Base-by-base conservation (phyloP, 1,140 invertebrate species). In the Drosophila oshimai region DNA sequence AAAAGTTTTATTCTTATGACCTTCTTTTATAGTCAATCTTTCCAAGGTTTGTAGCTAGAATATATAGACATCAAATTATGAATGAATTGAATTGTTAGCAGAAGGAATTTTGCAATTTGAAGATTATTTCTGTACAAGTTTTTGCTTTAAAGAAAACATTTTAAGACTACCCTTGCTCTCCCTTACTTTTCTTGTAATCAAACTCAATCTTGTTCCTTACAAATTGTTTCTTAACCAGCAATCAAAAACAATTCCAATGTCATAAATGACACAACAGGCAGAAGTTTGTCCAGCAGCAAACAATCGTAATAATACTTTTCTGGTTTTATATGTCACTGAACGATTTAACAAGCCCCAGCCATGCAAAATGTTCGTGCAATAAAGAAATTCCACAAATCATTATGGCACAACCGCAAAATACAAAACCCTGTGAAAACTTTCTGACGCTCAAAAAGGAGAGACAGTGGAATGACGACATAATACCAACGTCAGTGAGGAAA, bases 371-470 rank as follows among this genome's bases (percentile, higher is more conserved):
- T 75, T 62, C 22, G 26, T 47, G 22, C 41, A 80, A 73, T 76
- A 75, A 76, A 64, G 57, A 84, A 86, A 86, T 84, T 84, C 72
- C 67, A 65, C 80, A 84, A 84, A 86, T 84, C 79, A 86, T 84
- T 79, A 68, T 49, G 46, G 51, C 57, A 79, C 58, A 67, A 64
- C 71, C 79, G 34, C 75, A 86, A 61, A 57, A 69, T 37, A 79
- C 50, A 74, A 79, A 71, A 73, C 55, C 70, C 53, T 39, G 28
- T 53, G 58, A 41, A 79, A 79, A 75, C 37, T 80, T 81, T 68
- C 44, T 50, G 78, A 49, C 55, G 37, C 42, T 70, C 50, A 20
- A 45, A 17, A 4, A 51, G 9, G 10, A 37, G 33, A 20, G 26
- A 54, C 17, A 57, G 17, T 13, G 9, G 31, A 6, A 49, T 45